phyloP scores from a whole-genome alignment of 2,797 vertebrate genomes.

The Anguilla marmorata region DNA sequence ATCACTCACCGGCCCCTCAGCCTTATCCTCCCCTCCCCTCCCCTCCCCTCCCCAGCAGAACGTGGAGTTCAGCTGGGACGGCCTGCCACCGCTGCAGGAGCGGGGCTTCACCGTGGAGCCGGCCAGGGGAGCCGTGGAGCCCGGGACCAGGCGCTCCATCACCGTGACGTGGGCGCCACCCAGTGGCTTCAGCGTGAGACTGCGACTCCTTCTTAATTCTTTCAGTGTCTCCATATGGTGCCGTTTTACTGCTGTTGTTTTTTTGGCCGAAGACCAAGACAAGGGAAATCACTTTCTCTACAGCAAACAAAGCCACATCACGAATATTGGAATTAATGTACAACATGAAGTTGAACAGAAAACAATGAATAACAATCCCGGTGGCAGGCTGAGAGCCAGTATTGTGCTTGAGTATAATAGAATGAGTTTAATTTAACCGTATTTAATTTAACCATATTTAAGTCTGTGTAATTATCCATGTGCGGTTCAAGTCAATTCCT shows the following conservation, averaged over 20 bases:
- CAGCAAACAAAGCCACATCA: neutral
- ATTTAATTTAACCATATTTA: neutral
- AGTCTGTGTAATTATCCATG: neutral
- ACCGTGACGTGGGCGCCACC: constrained; percentile 80
- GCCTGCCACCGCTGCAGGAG: constrained; percentile 62
- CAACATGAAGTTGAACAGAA: neutral
- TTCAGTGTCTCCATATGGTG: neutral
- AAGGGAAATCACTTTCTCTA: neutral
- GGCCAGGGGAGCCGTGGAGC: constrained; percentile 67
- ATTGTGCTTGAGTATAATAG: neutral
- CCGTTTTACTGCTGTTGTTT: neutral
- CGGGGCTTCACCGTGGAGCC: constrained; percentile 80
- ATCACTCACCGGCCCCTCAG: neutral
- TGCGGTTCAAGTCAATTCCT: neutral
- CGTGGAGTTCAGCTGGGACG: constrained; percentile 77
- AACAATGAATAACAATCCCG: neutral
- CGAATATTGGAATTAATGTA: neutral
- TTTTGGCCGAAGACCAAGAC: neutral
- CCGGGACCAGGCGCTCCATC: constrained; percentile 70
- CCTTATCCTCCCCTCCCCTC: constrained; percentile 1
- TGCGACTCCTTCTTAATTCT: neutral
- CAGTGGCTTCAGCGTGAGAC: constrained; percentile 71
- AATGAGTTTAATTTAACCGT: neutral
- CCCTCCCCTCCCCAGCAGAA: constrained; percentile 57
- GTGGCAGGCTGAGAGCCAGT: neutral